Base-by-base conservation (phyloP, 2,113 vertebrate genomes). In the Morone saxatilis region DNA sequence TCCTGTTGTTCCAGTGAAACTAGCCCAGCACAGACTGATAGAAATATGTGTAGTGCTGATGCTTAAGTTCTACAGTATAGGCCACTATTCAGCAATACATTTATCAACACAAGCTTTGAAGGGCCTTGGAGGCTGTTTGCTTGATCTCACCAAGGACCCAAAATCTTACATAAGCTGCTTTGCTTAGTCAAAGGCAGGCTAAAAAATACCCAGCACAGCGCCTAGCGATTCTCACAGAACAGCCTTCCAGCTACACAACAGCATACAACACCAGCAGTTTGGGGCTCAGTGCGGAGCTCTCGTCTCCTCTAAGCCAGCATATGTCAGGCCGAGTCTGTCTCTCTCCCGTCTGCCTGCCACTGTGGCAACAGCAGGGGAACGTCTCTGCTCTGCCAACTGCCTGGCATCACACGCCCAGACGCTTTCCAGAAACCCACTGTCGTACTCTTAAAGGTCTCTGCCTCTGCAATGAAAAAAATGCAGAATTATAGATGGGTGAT, bases 111-210 rank as follows among this genome's bases (percentile, higher is more conserved):
- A 51, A 69, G 86, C 90, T 93, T 78, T 86, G 78, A 92, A 83
- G 70, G 88, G 80, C 83, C 87, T 83, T 22, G 47, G 84, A 89
- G 81, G 88, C 77, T 81, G 76, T 83, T 89, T 86, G 82, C 81
- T 80, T 90, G 84, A 87, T 92, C 84, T 92, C 88, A 82, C 89
- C 84, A 66, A 91, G 86, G 93, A 91, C 84, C 81, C 65, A 1
- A 80, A 89, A 88, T 93, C 90, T 92, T 92, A 90, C 86, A 90
- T 93, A 94, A 93, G 88, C 91, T 81, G 87, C 88, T 93, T 93
- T 93, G 81, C 88, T 82, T 75, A 82, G 84, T 91, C 88, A 89
- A 88, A 92, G 74, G 66, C 76, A 86, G 80, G 75, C 74, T 86
- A 81, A 80, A 91, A 86, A 87, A 38, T 41, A 80, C 71, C 86